phyloP scores from a whole-genome alignment of 2,113 vertebrate genomes.

The Etia nguti region DNA sequence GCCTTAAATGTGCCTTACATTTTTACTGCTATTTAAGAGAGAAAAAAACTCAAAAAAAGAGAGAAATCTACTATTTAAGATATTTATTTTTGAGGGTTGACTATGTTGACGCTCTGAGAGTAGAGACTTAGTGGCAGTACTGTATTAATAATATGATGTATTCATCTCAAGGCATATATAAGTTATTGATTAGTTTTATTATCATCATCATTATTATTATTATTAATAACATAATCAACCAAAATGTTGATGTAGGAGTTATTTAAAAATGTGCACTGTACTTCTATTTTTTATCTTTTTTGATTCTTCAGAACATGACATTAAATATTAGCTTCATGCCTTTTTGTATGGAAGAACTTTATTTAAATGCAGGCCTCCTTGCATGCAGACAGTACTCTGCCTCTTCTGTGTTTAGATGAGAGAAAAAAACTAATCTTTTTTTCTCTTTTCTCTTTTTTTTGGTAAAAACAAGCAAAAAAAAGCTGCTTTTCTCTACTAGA shows the following conservation, averaged over 20 bases:
- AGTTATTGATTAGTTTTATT: constrained; percentile 96
- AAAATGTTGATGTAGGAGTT: constrained; percentile 91
- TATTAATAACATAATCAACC: constrained; percentile 95
- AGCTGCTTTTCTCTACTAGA: constrained; percentile 92
- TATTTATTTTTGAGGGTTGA: constrained; percentile 99
- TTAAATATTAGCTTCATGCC: constrained; percentile 79
- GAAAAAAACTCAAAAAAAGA: background rate
- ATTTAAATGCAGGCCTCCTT: constrained; percentile 75
- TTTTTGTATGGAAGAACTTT: constrained; percentile 67
- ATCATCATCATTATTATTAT: constrained; percentile 85
- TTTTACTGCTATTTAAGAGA: constrained; percentile 94
- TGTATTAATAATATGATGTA: constrained; percentile 96
- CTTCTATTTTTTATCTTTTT: constrained; percentile 71
- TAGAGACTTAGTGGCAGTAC: constrained; percentile 93
- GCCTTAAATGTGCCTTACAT: constrained; percentile 78
- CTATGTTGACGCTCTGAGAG: constrained; percentile 90
- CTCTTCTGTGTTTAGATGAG: constrained; percentile 75
- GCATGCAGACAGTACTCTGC: constrained; percentile 64
- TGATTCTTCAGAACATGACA: constrained; percentile 87
- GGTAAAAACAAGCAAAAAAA: constrained; percentile 69
- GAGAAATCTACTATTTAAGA: constrained; percentile 77
- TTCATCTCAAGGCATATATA: constrained; percentile 99
- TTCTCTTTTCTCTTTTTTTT: background rate
- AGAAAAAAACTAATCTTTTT: constrained; percentile 42
- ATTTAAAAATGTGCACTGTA: constrained; percentile 99